Evolutionary conservation across 2,888 invertebrate genomes (phyloP).

Genomic region (Noctua janthina): DNA sequence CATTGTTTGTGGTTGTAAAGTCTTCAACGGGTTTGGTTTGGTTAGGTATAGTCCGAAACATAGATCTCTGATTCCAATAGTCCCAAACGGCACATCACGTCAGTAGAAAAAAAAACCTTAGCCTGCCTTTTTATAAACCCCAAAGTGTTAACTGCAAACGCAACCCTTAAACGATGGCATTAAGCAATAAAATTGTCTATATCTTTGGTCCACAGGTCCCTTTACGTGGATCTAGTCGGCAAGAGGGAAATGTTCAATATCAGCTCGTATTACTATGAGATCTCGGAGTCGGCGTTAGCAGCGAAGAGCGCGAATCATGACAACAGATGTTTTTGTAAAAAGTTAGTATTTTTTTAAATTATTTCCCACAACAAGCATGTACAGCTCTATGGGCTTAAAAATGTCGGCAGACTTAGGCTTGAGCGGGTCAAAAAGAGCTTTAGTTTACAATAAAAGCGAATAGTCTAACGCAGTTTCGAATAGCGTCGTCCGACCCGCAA

Average conservation of each 20-base stretch:
- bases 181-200: conserved; percentile 14
- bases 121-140: conserved; percentile 3
- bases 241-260: conserved; percentile 84
- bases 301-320: conserved; percentile 83
- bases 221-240: conserved; percentile 83
- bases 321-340: conserved; percentile 89
- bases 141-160: not conserved
- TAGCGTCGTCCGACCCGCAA: too few species aligned
- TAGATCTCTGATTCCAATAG: not conserved
- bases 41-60: not conserved
- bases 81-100: not conserved
- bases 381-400: too few species aligned
- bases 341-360: conserved; percentile 70
- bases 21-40: not conserved
- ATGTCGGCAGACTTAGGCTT: too few species aligned
- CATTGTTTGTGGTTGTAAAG: too few species aligned
- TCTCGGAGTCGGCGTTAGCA: conserved; percentile 83
- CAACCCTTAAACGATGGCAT: not conserved
- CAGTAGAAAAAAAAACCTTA: too few species aligned
- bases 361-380: not conserved
- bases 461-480: too few species aligned
- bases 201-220: conserved; percentile 76
- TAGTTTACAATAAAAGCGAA: too few species aligned
- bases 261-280: conserved; percentile 85
- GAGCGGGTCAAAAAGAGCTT: too few species aligned